These are phyloP conservation scores for Acrobeloides nanus DNA, from an alignment of 2,888 invertebrate genomes.

Conservation along the genomic window DNA sequence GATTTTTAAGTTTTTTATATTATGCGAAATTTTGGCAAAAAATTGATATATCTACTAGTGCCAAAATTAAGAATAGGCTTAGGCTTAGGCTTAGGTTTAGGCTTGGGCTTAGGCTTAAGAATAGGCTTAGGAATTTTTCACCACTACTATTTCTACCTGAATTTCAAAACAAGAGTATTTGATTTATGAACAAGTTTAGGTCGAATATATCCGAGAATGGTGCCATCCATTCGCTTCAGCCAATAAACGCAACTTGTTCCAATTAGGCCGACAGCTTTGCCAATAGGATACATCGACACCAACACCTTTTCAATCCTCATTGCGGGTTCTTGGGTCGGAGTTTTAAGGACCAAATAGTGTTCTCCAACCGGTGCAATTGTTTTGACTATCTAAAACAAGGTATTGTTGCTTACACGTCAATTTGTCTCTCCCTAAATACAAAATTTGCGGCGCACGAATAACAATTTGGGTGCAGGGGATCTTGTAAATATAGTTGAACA, in stretches of 20 bases:
- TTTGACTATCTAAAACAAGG: slow-evolving; percentile 1
- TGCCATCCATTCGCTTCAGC: slow-evolving; percentile 23
- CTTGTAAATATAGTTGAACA: too few relatives aligned
- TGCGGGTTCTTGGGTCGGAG: slow-evolving; percentile 6
- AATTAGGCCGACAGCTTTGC: slow-evolving; percentile 27
- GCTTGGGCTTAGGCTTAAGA: too few relatives aligned
- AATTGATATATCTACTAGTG: too few relatives aligned
- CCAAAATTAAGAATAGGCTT: too few relatives aligned
- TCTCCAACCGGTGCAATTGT: slow-evolving; percentile 11
- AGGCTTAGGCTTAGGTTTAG: too few relatives aligned
- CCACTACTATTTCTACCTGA: slow-evolving; percentile 30
- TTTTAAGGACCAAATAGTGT: slow-evolving; percentile 13
- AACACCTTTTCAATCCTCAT: slow-evolving; percentile 20
- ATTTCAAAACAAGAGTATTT: slow-evolving; percentile 29
- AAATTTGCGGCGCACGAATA: too few relatives aligned
- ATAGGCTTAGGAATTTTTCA: neutral
- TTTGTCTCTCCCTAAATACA: too few relatives aligned
- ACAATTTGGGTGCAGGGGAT: too few relatives aligned
- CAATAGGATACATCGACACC: slow-evolving; percentile 27
- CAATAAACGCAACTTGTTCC: slow-evolving; percentile 31
- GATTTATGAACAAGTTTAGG: slow-evolving; percentile 26
- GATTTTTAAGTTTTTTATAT: too few relatives aligned
- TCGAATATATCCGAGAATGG: slow-evolving; percentile 29
- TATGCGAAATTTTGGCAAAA: too few relatives aligned
- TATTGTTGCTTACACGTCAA: neutral